Base-by-base conservation (phyloP, 2,797 vertebrate genomes). In the Euthynnus affinis region DNA sequence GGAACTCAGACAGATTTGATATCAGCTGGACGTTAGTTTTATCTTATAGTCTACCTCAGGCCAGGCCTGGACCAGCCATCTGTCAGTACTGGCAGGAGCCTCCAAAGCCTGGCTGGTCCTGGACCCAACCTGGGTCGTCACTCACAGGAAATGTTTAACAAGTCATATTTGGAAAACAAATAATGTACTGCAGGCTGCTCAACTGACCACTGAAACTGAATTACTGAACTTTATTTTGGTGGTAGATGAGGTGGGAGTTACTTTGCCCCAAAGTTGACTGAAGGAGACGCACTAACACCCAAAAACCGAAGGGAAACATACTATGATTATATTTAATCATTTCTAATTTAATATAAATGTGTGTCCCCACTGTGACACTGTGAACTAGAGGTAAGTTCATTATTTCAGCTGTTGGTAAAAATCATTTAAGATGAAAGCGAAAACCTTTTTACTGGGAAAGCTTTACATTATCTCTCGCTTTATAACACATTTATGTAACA, bases 11-110 rank as follows among this genome's bases (percentile, higher is more conserved):
- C 86, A 89, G 85, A 86, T 78, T 84, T 86, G 65, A 60, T 63
- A 64, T 89, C 89, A 91, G 89, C 86, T 89, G 83, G 85, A 82
- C 68, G 20, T 78, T 76, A 58, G 73, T 79, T 87, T 87, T 84
- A 81, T 85, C 63, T 72, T 62, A 66, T 53, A 64, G 86, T 74
- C 66, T 6, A 63, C 84, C 82, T 53, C 75, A 53, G 88, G 83
- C 90, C 81, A 78, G 83, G 71, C 78, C 76, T 51, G 79, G 65
- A 65, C 76, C 22, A 12, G 62, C 88, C 88, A 88, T 89, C 88
- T 88, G 87, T 83, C 81, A 37, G 4, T n/a, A 40, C 78, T 87
- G 86, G 80, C 84, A 85, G 25, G 40, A 67, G 40, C 66, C 73
- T 71, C 29, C 6, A 71, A 61, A 40, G 59, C 76, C 76, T 67